Conservation (phyloP, 2,888 invertebrate genomes). For the Caenorhabditis sinica region DNA sequence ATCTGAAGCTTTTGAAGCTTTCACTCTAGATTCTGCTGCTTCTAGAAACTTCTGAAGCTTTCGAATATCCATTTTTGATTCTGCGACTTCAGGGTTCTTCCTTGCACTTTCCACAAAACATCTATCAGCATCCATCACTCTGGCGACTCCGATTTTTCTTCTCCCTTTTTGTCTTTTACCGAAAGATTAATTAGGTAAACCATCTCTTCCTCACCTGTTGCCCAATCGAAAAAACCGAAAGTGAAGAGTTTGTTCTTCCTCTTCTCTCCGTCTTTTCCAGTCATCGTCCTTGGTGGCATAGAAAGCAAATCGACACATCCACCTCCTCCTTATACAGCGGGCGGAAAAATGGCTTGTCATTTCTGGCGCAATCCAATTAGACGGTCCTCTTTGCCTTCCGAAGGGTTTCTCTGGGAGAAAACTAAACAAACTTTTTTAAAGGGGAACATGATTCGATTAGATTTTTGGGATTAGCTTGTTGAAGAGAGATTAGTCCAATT, state of each 20-base stretch:
- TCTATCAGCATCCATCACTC: not conserved
- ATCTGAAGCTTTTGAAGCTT: too few species aligned
- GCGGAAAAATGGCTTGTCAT: slow-evolving; percentile 52
- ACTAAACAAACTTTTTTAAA: slow-evolving; percentile 21
- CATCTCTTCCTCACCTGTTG: slow-evolving; percentile 2
- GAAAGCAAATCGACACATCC: not conserved
- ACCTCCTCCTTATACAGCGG: not conserved
- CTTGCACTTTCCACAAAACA: not conserved
- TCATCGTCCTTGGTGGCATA: slow-evolving; percentile 43
- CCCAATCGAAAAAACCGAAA: slow-evolving; percentile 11
- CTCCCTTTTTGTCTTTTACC: too few species aligned
- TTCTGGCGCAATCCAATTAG: slow-evolving; percentile 65
- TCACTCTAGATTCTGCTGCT: too few species aligned
- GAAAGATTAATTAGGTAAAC: slow-evolving; percentile 30
- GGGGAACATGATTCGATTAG: slow-evolving; percentile 42
- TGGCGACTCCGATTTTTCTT: not conserved
- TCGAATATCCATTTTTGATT: too few species aligned
- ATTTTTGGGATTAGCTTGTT: slow-evolving; percentile 11
- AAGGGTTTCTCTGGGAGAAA: slow-evolving; percentile 25
- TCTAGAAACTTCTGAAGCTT: too few species aligned
- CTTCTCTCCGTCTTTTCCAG: slow-evolving; percentile 10
- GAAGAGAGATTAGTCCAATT: slow-evolving; percentile 33
- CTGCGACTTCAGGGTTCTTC: not conserved
- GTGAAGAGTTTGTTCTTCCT: slow-evolving; percentile 51
- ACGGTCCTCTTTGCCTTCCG: slow-evolving; percentile 43